phyloP scores from a whole-genome alignment of 2,797 vertebrate species.

The Bryconaethiops microstoma region DNA sequence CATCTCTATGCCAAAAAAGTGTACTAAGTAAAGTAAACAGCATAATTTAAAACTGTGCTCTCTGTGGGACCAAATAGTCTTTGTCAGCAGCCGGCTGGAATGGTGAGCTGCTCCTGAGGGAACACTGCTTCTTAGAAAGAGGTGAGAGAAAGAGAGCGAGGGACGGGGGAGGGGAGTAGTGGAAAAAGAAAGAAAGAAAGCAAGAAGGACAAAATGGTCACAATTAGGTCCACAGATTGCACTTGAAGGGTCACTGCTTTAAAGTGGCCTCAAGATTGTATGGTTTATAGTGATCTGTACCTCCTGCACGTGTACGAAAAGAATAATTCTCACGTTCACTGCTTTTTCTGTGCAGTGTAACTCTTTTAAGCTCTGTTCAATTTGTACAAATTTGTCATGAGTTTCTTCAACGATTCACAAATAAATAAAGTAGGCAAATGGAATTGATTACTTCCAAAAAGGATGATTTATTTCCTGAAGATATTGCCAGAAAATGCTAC shows the following conservation, averaged over 20 bases:
- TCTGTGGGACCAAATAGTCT: conserved; percentile 17
- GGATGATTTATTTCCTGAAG: not conserved
- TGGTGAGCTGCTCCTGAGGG: conserved; percentile 28
- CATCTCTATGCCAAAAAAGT: conserved; percentile 9
- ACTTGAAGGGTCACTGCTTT: conserved; percentile 28
- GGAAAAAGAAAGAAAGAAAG: conserved; percentile 26
- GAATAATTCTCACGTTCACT: not conserved
- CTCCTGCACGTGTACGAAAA: conserved; percentile 16
- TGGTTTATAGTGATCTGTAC: conserved; percentile 18
- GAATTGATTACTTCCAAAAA: not conserved
- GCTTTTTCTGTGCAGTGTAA: not conserved
- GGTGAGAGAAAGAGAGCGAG: conserved; percentile 11
- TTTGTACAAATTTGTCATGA: not conserved
- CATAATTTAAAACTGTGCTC: conserved; percentile 35
- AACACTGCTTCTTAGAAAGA: conserved; percentile 31
- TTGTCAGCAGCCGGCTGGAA: conserved; percentile 47
- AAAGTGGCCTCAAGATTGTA: conserved; percentile 36
- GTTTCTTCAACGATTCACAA: too few relatives aligned
- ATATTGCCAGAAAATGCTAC: not conserved
- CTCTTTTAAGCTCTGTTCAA: not conserved
- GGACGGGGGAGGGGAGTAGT: too few relatives aligned
- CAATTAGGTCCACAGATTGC: conserved; percentile 38
- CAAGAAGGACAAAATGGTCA: conserved; percentile 21
- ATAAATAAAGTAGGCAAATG: not conserved
- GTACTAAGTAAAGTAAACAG: conserved; percentile 30